Base-by-base conservation (phyloP, 2,797 vertebrate species). In the Vultur gryphus region DNA sequence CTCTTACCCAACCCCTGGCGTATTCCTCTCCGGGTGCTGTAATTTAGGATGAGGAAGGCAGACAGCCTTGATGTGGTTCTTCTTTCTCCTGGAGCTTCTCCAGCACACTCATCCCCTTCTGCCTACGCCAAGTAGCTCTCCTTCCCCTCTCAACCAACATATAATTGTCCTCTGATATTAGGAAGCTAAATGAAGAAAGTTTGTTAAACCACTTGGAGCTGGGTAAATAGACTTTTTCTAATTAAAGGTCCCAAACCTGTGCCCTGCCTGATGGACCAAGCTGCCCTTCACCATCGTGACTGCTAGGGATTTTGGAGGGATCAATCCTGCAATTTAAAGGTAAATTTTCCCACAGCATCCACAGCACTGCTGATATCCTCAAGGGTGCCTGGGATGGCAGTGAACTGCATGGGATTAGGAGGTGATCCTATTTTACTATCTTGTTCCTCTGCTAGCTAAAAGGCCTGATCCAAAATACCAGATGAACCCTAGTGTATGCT, bases 61-160 rank as follows among this genome's bases (percentile, higher is more conserved):
- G 66, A 49, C 49, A 72, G 81, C 62, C 46, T 93, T 95, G 87
- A 82, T 89, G 93, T 91, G 95, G 71, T 91, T 96, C 82, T 52
- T 92, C 37, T 55, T 71, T 82, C 75, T 73, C 65, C 72, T n/a
- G 2, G 80, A 88, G 48, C 61, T 84, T 54, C 44, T 91, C 82
- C 85, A 82, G 57, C 73, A 44, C 58, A 20, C 28, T 52, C 83
- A 83, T 61, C 24, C 37, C 49, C 43, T 73, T 51, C 43, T 66
- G 18, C 28, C 51, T 16, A 2, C 0, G 21, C 65, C n/a, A 67
- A 76, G 75, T 7, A 44, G 33, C 71, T 80, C 43, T 71, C 41
- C 69, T 76, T 78, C 72, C 46, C 57, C 35, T 83, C 72, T 71
- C 84, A 86, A 67, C 37, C 84, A 84, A 28, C 16, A 4, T 1